These are phyloP conservation scores for Antheraea pernyi DNA, from an alignment of 1,140 invertebrate species.

Conservation along the genomic window DNA sequence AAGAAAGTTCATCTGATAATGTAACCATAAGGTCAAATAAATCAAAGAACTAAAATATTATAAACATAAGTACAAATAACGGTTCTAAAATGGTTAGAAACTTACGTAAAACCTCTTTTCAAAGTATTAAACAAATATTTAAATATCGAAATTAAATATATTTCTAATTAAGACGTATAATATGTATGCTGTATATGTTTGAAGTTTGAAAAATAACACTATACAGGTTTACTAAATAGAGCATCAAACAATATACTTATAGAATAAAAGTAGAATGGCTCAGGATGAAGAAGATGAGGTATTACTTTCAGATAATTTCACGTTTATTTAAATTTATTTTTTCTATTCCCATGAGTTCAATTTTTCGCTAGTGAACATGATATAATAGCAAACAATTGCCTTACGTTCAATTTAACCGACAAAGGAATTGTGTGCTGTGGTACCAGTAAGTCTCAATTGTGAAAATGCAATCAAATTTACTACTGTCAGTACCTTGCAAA, in stretches of 20 bases:
- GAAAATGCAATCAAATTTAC: too few species aligned
- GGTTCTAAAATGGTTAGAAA: too few species aligned
- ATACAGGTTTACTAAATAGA: background rate
- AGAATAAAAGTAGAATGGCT: constrained; percentile 19
- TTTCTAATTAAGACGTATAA: background rate
- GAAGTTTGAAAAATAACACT: background rate
- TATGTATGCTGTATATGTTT: background rate
- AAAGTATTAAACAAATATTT: background rate
- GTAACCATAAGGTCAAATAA: too few species aligned
- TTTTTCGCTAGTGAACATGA: background rate
- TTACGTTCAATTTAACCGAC: too few species aligned
- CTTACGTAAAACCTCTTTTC: background rate
- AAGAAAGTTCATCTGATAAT: too few species aligned
- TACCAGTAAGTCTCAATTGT: too few species aligned
- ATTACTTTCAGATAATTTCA: background rate
- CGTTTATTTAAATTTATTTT: background rate
- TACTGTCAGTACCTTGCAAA: too few species aligned
- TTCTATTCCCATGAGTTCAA: background rate
- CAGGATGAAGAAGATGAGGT: constrained; percentile 58
- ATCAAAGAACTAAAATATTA: too few species aligned
- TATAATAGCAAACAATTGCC: too few species aligned
- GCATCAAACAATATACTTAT: too few species aligned
- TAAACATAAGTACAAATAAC: too few species aligned
- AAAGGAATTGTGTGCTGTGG: too few species aligned
- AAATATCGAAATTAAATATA: constrained; percentile 10